Conservation (phyloP, 2,888 invertebrate genomes). For the Thymelicus sylvestris region DNA sequence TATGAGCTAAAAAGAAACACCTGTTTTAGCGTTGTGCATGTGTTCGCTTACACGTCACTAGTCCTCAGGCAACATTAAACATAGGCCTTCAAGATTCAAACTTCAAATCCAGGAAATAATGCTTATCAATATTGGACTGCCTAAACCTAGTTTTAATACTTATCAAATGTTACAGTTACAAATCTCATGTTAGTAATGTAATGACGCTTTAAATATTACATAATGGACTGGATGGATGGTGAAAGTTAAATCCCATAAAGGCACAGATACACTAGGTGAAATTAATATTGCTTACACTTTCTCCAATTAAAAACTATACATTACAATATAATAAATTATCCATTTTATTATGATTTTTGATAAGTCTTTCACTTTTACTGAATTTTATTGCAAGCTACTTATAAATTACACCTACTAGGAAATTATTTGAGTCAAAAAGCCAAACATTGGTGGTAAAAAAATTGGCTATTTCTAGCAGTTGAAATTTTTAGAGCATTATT, state of each 20-base stretch:
- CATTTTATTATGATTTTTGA: constrained; percentile 19
- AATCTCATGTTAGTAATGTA: constrained; percentile 50
- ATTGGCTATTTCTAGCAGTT: constrained; percentile 5
- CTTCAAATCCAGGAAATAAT: constrained; percentile 11
- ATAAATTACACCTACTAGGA: constrained; percentile 2
- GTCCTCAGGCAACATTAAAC: neutral
- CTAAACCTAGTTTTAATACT: constrained; percentile 36
- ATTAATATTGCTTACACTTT: constrained; percentile 34
- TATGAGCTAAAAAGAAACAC: too few relatives aligned
- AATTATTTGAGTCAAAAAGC: constrained; percentile 19
- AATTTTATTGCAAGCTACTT: constrained; percentile 23
- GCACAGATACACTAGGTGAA: constrained; percentile 62
- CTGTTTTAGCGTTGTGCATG: neutral
- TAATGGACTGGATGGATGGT: constrained; percentile 70
- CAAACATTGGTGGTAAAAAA: constrained; percentile 3
- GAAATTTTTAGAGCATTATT: constrained; percentile 1
- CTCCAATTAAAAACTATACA: constrained; percentile 45
- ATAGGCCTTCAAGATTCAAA: constrained; percentile 5
- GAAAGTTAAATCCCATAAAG: constrained; percentile 66
- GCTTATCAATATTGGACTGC: constrained; percentile 34
- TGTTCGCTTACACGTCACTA: too few relatives aligned
- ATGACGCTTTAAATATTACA: constrained; percentile 41
- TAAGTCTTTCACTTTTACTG: constrained; percentile 6
- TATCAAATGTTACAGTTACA: constrained; percentile 44
- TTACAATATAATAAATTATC: constrained; percentile 6